phyloP scores from a whole-genome alignment of 1,140 invertebrate species.

The Drosophila repletoides region DNA sequence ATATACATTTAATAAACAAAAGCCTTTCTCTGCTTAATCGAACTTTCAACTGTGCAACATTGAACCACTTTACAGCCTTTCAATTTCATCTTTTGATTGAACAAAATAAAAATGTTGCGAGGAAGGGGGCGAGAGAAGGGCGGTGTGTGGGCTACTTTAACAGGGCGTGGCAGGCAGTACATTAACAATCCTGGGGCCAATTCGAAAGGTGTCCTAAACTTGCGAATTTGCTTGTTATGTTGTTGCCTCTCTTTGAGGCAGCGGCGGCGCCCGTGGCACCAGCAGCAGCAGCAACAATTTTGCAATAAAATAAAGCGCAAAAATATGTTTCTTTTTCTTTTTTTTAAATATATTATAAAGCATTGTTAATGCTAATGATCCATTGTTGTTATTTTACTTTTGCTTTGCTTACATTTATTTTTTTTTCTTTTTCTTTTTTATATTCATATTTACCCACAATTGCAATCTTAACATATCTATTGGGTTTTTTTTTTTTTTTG shows the following conservation, averaged over 20 bases:
- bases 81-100: constrained; percentile 34
- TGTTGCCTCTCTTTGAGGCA: constrained; percentile 1
- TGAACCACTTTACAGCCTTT: constrained; percentile 23
- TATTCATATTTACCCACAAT: constrained; percentile 27
- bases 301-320: constrained; percentile 18
- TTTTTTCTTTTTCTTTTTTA: constrained; percentile 1
- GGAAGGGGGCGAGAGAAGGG: not conserved
- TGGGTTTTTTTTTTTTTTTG: not conserved
- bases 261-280: constrained; percentile 20
- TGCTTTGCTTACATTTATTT: not conserved
- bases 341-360: constrained; percentile 22
- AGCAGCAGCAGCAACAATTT: constrained; percentile 5
- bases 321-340: no score
- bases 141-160: not conserved
- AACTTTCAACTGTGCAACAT: constrained; percentile 29
- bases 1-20: no score
- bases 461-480: constrained; percentile 35
- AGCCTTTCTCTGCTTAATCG: constrained; percentile 11
- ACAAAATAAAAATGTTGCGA: constrained; percentile 4
- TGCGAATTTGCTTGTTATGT: constrained; percentile 16
- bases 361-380: constrained; percentile 55
- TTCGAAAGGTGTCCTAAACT: constrained; percentile 51
- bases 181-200: constrained; percentile 48
- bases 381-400: constrained; percentile 32
- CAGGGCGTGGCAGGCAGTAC: constrained; percentile 17